Conservation (phyloP, 2,888 invertebrate genomes). For the Geophilus truncorum region DNA sequence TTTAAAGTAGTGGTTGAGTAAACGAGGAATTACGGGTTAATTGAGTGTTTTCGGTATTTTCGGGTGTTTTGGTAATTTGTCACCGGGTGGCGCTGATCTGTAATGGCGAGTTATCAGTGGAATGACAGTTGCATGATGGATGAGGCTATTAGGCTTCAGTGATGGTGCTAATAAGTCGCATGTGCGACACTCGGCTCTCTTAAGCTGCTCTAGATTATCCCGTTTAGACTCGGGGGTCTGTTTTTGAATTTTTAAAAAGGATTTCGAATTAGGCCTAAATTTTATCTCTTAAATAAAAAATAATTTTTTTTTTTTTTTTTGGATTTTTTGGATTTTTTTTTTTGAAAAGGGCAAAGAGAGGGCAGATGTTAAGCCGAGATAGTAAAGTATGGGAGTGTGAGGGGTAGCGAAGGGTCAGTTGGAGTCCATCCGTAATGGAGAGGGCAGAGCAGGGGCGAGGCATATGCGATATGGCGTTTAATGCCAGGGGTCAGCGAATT, state of each 20-base stretch:
- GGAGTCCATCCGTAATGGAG: neutral
- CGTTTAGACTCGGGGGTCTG: neutral
- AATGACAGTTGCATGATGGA: slow-evolving; percentile 4
- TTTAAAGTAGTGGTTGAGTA: too few relatives aligned
- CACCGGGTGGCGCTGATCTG: neutral
- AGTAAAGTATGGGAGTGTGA: too few relatives aligned
- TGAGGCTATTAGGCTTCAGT: neutral
- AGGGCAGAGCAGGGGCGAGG: neutral
- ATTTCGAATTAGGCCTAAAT: too few relatives aligned
- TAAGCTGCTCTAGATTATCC: slow-evolving; percentile 2
- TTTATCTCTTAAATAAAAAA: too few relatives aligned
- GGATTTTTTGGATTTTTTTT: neutral
- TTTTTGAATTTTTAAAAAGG: too few relatives aligned
- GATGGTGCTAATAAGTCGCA: slow-evolving; percentile 10
- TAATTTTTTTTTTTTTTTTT: neutral
- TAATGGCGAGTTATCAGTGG: neutral
- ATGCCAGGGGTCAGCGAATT: slow-evolving; percentile 14
- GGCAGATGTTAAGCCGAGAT: neutral
- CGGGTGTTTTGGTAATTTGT: neutral
- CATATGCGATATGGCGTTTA: slow-evolving; percentile 8
- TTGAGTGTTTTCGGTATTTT: too few relatives aligned
- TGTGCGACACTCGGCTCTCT: neutral
- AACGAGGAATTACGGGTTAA: too few relatives aligned
- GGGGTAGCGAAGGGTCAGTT: neutral
- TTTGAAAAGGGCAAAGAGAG: neutral